Evolutionary conservation across 2,113 vertebrate species (phyloP), one percentile per base, ranked within the genome.

Genomic region (Hylia prasina): DNA sequence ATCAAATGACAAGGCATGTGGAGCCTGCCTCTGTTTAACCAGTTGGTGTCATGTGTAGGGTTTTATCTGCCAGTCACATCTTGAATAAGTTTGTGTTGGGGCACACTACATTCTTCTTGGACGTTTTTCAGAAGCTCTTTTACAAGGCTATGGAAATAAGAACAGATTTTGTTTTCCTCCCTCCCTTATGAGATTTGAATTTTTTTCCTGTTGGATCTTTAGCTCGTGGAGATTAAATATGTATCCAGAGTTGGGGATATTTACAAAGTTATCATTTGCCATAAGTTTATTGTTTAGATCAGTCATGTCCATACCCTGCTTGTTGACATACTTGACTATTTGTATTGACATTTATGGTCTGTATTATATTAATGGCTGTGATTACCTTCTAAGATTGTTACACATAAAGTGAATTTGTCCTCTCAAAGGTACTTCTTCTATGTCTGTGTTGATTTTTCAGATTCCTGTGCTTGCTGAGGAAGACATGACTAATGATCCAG

Each of bases 41-140:
- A 87, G 84, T 31, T 25, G 75, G 72, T 92, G 96, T 93, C 93
- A 95, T 35, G 51, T 78, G 85, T 45, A 87, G 79, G 96, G 83
- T 86, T 97, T 96, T 94, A 90, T 94, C 94, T 96, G 93, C 94
- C 92, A 72, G 94, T 81, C 94, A 96, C 97, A 98, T 98, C 97
- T 98, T 98, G 97, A 98, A 97, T 90, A 96, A 95, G 95, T 98
- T 98, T 98, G 92, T 65, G 37, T 50, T 87, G 75, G 82, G 94
- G 83, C 76, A 96, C 48, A 19, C 83, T 94, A 50, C 95, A 94
- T 97, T 97, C 94, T 96, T 97, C 93, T 93, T 94, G 54, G 89
- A 94, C 4, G 1, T 85, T 95, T 63, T 95, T 95, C 95, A 96
- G 95, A 92, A 87, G 65, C 94, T 96, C 83, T 94, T 96, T 98